Evolutionary conservation across 2,797 vertebrate genomes (phyloP).

Genomic region (Typhlichthys eigenmanni): DNA sequence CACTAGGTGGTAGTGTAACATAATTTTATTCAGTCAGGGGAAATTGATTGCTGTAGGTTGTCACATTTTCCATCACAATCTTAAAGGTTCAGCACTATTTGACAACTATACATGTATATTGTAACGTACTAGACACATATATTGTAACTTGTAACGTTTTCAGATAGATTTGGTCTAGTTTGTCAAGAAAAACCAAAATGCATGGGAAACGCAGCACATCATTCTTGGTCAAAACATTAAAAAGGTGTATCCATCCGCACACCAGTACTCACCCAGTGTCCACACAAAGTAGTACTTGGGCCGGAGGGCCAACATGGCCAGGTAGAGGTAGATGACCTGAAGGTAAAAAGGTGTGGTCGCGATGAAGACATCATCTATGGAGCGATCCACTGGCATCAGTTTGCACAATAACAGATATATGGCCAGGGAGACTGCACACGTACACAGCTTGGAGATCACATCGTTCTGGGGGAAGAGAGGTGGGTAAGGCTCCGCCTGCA

Average conservation of each 20-base stretch:
- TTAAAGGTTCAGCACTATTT: too few species aligned
- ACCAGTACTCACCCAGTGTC: slow-evolving; percentile 88
- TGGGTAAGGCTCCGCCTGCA: not conserved
- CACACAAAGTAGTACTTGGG: slow-evolving; percentile 99
- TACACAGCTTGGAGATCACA: slow-evolving; percentile 87
- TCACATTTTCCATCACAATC: not conserved
- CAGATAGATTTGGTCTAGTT: too few species aligned
- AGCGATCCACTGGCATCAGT: slow-evolving; percentile 86
- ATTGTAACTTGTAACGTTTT: too few species aligned
- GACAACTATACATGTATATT: too few species aligned
- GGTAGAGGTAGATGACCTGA: slow-evolving; percentile 88
- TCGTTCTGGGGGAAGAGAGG: slow-evolving; percentile 75
- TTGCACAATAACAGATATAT: slow-evolving; percentile 89
- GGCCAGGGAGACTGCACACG: slow-evolving; percentile 87
- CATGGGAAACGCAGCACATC: too few species aligned
- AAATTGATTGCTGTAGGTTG: too few species aligned
- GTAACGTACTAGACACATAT: too few species aligned
- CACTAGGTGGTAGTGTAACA: slow-evolving; percentile 69
- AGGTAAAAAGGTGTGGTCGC: slow-evolving; percentile 83
- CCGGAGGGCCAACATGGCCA: slow-evolving; percentile 91
- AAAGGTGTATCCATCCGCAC: too few species aligned
- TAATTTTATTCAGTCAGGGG: slow-evolving; percentile 15
- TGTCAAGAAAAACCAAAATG: too few species aligned
- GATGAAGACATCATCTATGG: slow-evolving; percentile 84
- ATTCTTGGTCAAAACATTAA: too few species aligned